Evolutionary conservation across 2,113 vertebrate species (phyloP).

Genomic region (Microcebus lehilahytsara): DNA sequence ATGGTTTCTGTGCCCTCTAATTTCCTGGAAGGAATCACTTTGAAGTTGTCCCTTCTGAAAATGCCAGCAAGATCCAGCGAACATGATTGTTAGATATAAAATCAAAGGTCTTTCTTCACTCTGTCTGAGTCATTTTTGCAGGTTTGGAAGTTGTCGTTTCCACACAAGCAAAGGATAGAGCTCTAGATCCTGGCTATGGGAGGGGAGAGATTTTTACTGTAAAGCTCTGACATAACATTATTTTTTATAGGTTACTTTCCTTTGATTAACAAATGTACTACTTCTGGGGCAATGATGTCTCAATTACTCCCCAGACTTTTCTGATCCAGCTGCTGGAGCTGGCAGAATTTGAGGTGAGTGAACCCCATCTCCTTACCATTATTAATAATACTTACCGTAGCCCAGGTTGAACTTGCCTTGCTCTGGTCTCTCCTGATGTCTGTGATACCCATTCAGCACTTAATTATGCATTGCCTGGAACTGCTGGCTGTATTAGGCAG

Average conservation of each 20-base stretch:
- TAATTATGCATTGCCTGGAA: background rate
- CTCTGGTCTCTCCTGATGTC: background rate
- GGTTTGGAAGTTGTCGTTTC: background rate
- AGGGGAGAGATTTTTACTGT: background rate
- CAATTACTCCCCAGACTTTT: background rate
- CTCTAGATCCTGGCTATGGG: background rate
- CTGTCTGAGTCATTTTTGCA: background rate
- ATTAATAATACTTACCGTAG: background rate
- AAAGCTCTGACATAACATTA: background rate
- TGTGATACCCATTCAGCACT: background rate
- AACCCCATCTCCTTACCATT: background rate
- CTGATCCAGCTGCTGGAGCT: background rate
- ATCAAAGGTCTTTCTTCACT: slow-evolving; percentile 13
- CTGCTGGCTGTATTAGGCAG: background rate
- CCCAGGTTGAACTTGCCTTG: background rate
- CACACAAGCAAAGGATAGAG: background rate
- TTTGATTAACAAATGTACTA: background rate
- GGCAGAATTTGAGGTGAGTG: background rate
- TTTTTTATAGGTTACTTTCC: background rate
- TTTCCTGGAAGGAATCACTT: slow-evolving; percentile 55
- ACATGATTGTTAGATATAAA: slow-evolving; percentile 1
- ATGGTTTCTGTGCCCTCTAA: slow-evolving; percentile 20
- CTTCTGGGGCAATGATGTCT: background rate
- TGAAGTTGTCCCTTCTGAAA: slow-evolving; percentile 30
- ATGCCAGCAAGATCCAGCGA: background rate